Evolutionary conservation across 2,113 vertebrate genomes (phyloP).

Genomic region (Paramisgurnus dabryanus): DNA sequence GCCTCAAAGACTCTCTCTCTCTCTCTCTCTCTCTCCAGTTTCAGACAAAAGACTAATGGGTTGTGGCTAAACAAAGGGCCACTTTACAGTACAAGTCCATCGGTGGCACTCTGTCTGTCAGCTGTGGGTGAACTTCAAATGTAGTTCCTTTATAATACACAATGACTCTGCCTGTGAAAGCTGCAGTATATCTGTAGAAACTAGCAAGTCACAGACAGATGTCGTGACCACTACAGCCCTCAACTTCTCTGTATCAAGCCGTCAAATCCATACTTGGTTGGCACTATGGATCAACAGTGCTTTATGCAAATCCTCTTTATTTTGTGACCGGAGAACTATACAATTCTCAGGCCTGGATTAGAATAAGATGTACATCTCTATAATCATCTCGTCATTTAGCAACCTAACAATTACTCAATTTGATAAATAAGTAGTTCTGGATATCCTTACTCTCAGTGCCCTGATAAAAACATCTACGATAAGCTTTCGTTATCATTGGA

Average conservation of each 20-base stretch:
- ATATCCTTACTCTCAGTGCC: background rate
- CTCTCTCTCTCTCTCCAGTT: constrained; percentile 1
- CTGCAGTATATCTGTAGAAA: background rate
- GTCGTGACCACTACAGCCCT: background rate
- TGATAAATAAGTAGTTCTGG: no score
- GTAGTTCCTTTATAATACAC: background rate
- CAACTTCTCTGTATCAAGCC: background rate
- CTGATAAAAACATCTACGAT: background rate
- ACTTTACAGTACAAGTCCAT: background rate
- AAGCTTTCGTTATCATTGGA: background rate
- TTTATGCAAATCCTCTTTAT: constrained; percentile 4
- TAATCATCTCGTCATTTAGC: no score
- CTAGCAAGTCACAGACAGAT: constrained; percentile 1
- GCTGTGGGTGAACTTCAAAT: constrained; percentile 22
- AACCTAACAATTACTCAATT: no score
- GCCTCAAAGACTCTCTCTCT: background rate
- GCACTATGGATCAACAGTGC: background rate
- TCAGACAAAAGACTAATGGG: constrained; percentile 16
- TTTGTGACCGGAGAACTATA: background rate
- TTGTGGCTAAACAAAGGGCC: constrained; percentile 11
- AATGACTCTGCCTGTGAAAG: constrained; percentile 12
- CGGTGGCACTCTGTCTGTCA: constrained; percentile 12
- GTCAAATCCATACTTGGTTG: background rate
- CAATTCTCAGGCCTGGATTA: background rate
- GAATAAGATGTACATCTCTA: no score